phyloP scores from a whole-genome alignment of 2,888 invertebrate species.

The Thymelicus sylvestris region DNA sequence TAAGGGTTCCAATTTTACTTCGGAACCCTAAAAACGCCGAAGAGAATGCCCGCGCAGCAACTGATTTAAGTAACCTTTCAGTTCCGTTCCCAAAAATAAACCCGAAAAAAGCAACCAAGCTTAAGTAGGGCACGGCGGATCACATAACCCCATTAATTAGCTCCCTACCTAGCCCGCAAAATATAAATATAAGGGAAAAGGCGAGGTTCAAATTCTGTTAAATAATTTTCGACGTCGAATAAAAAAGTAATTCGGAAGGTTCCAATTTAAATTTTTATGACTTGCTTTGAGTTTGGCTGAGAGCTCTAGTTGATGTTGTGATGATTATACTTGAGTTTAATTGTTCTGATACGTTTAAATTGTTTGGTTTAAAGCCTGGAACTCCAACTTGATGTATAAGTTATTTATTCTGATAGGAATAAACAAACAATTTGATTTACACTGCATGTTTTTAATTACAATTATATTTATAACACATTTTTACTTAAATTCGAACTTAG shows the following conservation, averaged over 20 bases:
- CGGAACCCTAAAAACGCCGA: no score
- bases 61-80: not conserved
- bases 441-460: no score
- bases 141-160: conserved; percentile 31
- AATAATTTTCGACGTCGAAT: conserved; percentile 14
- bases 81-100: not conserved
- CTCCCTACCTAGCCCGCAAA: conserved; percentile 9
- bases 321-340: not conserved
- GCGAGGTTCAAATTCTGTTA: conserved; percentile 21
- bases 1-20: no score
- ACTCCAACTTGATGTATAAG: no score
- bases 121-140: conserved; percentile 29
- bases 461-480: no score
- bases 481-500: no score
- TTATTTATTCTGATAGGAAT: no score
- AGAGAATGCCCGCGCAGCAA: no score
- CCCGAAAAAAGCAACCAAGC: conserved; percentile 10
- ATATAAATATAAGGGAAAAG: conserved; percentile 10
- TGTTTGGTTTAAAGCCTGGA: no score
- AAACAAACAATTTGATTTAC: no score
- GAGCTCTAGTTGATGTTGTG: not conserved
- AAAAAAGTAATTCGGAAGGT: not conserved
- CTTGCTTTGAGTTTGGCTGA: not conserved
- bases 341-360: not conserved
- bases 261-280: conserved; percentile 5